Percentiles rank a stretch among this genome's conserved stretches.
These are phyloP conservation scores for Rhinoptilus africanus DNA, from an alignment of 2,113 vertebrate genomes.

Conservation along the genomic window DNA sequence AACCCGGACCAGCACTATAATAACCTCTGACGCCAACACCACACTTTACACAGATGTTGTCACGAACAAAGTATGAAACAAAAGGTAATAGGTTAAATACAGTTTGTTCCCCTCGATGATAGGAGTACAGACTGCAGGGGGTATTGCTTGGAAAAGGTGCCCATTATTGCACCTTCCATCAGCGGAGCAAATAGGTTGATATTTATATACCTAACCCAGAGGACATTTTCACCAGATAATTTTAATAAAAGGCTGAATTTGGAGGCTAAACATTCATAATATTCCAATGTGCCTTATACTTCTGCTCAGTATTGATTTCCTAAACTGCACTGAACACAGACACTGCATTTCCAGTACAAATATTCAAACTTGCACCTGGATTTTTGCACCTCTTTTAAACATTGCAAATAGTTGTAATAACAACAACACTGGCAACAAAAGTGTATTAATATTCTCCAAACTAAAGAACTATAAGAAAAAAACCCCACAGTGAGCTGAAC, in stretches of 20 bases:
- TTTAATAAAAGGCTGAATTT: neutral
- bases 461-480: neutral
- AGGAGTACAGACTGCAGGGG: neutral
- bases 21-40: rapidly evolving
- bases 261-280: neutral
- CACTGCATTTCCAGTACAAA: neutral
- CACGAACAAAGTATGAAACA: rapidly evolving
- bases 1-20: rapidly evolving
- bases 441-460: neutral
- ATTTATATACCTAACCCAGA: neutral
- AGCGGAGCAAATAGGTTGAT: neutral
- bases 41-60: rapidly evolving
- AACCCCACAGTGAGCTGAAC: slow-evolving; percentile 20
- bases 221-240: neutral
- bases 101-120: too few species aligned
- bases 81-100: neutral
- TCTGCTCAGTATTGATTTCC: neutral
- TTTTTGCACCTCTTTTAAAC: neutral
- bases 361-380: neutral
- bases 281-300: neutral
- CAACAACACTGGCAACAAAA: neutral
- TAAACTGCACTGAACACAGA: neutral
- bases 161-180: neutral
- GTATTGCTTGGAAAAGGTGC: neutral
- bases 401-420: neutral